A percentile compares a stretch with the other conserved stretches of the same genome.
These are phyloP conservation scores for Conistra vaccinii DNA, from an alignment of 2,888 invertebrate genomes.

Conservation along the genomic window DNA sequence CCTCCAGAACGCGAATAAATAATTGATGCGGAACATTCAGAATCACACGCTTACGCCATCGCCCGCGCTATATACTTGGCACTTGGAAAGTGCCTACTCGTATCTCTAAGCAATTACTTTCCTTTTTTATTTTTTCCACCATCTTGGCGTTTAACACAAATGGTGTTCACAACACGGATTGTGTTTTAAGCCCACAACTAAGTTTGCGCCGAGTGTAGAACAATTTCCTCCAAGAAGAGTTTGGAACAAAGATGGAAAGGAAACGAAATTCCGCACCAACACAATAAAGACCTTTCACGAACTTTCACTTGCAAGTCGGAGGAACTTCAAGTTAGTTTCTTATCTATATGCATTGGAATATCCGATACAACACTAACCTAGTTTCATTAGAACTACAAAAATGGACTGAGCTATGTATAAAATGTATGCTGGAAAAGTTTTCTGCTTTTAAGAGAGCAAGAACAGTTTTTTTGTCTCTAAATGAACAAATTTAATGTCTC, in stretches of 20 bases:
- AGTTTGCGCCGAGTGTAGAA: conserved; percentile 73
- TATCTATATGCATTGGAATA: conserved; percentile 60
- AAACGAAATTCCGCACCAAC: conserved; percentile 79
- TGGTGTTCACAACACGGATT: conserved; percentile 72
- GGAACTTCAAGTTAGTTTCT: conserved; percentile 58
- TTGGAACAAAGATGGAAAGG: conserved; percentile 77
- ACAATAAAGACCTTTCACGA: conserved; percentile 79
- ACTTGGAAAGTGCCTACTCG: conserved; percentile 37
- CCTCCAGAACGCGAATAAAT: conserved; percentile 38
- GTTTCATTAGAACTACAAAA: conserved; percentile 56
- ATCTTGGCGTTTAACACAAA: conserved; percentile 64
- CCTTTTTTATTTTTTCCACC: conserved; percentile 56
- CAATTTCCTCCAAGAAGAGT: conserved; percentile 72
- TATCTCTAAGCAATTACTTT: conserved; percentile 53
- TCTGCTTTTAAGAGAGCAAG: not conserved
- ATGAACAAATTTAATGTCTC: too few relatives aligned
- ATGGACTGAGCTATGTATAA: not conserved
- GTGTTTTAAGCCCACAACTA: conserved; percentile 74
- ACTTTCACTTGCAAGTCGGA: conserved; percentile 73
- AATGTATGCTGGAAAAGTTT: not conserved
- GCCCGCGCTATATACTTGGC: conserved; percentile 12
- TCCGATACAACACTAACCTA: conserved; percentile 49
- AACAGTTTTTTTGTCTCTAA: not conserved
- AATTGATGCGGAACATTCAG: conserved; percentile 41
- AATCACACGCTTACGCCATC: conserved; percentile 21